Evolutionary conservation across 1,140 invertebrate species (phyloP), one percentile per base, ranked within the genome.

Genomic region (Dinothrombium tinctorium): DNA sequence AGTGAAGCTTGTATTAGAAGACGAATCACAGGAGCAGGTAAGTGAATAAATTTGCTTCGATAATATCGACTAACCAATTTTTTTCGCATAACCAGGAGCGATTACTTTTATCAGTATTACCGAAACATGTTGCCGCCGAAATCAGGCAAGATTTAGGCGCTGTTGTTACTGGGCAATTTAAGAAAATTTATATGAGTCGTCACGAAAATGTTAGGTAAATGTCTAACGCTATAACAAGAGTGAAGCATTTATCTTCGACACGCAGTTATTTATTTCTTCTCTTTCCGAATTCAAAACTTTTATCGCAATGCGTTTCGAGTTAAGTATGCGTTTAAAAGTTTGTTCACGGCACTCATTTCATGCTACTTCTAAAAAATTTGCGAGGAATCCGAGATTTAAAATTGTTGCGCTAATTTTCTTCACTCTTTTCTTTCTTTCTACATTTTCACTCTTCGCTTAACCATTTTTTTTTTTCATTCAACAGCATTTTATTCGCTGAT

Each of bases 181-280:
- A 90, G 60, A 90, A 89, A 61, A 90, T 92, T 52, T 92, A 90
- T 55, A 89, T 94, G 84, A 84, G 78, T 44, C 66, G 86, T 14
- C 83, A 92, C 58, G 86, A 92, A 60, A 89, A 92, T 59, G 84
- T 92, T 47, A 90, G n/a, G n/a, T n/a, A n/a, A n/a, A 83, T 73
- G 82, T 62, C 58, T 54, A 45, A n/a, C n/a, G n/a, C n/a, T 42
- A 6, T 41, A 12, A 3, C 12, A 15, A 21, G 19, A 33, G 5
- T 42, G 51, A 40, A 42, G 43, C 45, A 26, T 11, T 14, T 12
- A 22, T n/a, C 12, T 14, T 39, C n/a, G 11, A 36, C 7, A 20
- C 15, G 14, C 39, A 14, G 15, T 44, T 37, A 15, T 41, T 23
- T 9, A 40, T n/a, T 33, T n/a, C n/a, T n/a, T n/a, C n/a, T n/a